Conservation (phyloP, 2,113 vertebrate genomes). For the Apus apus region DNA sequence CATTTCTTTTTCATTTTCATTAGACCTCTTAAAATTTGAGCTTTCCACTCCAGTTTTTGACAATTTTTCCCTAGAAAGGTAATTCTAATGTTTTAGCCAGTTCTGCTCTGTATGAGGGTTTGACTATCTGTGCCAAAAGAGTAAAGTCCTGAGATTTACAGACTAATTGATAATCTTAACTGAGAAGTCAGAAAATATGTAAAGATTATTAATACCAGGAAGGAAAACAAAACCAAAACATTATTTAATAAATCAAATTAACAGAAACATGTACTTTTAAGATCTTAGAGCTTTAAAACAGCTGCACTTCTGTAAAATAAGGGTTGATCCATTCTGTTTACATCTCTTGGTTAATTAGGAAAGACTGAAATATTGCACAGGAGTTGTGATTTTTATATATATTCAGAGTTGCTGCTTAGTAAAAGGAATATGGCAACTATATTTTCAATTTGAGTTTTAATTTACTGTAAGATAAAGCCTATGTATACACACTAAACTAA, state of each 20-base stretch:
- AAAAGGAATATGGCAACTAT: not conserved
- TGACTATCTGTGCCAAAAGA: not conserved
- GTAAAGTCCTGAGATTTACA: not conserved
- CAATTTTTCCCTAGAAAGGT: not conserved
- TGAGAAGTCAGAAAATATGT: not conserved
- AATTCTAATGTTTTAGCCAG: not conserved
- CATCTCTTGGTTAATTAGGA: not conserved
- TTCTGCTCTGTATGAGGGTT: rapidly evolving
- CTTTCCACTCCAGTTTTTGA: not conserved
- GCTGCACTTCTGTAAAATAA: not conserved
- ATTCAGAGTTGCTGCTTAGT: not conserved
- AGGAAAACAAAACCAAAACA: not conserved
- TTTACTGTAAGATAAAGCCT: not conserved
- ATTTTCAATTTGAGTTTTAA: not conserved
- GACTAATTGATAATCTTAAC: not conserved
- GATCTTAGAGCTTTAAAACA: not conserved
- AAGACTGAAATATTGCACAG: not conserved
- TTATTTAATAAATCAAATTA: not conserved
- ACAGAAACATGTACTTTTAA: not conserved
- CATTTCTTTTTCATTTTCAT: not conserved
- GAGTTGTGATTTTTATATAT: not conserved
- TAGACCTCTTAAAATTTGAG: not conserved
- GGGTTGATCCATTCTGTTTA: not conserved
- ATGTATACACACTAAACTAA: not conserved
- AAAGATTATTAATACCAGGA: not conserved